Evolutionary conservation across 2,113 vertebrate genomes (phyloP).

Genomic region (Miniopterus natalensis): DNA sequence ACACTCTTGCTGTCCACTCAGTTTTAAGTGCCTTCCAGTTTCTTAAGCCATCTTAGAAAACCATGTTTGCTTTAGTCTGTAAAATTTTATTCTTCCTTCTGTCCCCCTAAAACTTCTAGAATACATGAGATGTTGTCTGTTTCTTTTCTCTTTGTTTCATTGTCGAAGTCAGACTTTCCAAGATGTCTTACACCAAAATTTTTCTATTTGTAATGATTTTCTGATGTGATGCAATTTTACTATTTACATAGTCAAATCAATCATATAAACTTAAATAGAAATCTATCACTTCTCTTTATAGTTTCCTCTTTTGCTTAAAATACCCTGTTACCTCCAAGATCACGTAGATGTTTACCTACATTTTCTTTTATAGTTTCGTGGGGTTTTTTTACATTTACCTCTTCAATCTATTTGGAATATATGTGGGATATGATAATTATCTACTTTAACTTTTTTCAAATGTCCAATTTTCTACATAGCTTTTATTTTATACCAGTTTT

Average conservation of each 20-base stretch:
- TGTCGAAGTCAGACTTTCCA: background rate
- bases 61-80: background rate
- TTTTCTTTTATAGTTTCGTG: background rate
- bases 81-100: background rate
- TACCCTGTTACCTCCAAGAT: background rate
- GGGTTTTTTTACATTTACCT: background rate
- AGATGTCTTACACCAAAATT: background rate
- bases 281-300: background rate
- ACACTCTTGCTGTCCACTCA: background rate
- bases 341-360: background rate
- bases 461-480: background rate
- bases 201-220: conserved; percentile 39
- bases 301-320: background rate
- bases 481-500: background rate
- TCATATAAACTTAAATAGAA: background rate
- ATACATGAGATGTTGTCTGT: background rate
- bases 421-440: background rate
- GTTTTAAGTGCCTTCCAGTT: background rate
- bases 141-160: background rate
- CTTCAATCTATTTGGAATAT: background rate
- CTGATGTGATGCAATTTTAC: background rate
- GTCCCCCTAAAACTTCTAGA: background rate
- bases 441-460: background rate
- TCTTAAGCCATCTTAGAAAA: conserved; percentile 35
- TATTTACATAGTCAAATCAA: background rate